A percentile compares a stretch with the other conserved stretches of the same genome.
Evolutionary conservation across 1,140 invertebrate species (phyloP).

Genomic region (Penaeus indicus): DNA sequence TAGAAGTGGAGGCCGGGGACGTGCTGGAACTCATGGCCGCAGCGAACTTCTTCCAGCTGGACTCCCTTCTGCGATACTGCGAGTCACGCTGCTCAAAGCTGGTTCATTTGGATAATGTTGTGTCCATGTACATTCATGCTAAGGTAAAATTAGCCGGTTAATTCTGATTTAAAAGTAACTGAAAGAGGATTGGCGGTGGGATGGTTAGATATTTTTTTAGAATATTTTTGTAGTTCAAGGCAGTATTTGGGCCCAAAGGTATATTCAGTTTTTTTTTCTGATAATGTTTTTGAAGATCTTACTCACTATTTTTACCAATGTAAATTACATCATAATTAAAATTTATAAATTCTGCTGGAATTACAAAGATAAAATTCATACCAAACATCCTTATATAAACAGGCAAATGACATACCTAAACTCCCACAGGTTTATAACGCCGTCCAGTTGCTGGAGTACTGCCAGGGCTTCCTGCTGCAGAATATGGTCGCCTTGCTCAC

Average conservation of each 20-base stretch:
- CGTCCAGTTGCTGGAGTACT: conserved; percentile 86
- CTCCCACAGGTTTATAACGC: conserved; percentile 85
- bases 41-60: conserved; percentile 91
- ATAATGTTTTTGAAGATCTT: too few species aligned
- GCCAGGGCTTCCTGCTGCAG: conserved; percentile 90
- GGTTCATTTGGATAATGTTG: conserved; percentile 89
- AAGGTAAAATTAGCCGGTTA: conserved; percentile 76
- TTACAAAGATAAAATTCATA: not conserved
- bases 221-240: too few species aligned
- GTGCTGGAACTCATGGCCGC: conserved; percentile 91
- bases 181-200: too few species aligned
- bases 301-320: too few species aligned
- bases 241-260: too few species aligned
- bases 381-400: not conserved
- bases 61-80: conserved; percentile 86
- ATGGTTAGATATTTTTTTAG: too few species aligned
- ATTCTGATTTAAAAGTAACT: not conserved
- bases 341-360: not conserved
- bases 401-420: conserved; percentile 1
- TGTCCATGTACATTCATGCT: conserved; percentile 93
- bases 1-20: conserved; percentile 83
- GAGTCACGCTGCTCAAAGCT: conserved; percentile 86
- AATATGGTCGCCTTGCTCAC: conserved; percentile 93
- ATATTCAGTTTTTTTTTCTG: too few species aligned
- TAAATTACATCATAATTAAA: too few species aligned